Conservation (phyloP, 2,888 invertebrate species). For the Cactoblastis cactorum region DNA sequence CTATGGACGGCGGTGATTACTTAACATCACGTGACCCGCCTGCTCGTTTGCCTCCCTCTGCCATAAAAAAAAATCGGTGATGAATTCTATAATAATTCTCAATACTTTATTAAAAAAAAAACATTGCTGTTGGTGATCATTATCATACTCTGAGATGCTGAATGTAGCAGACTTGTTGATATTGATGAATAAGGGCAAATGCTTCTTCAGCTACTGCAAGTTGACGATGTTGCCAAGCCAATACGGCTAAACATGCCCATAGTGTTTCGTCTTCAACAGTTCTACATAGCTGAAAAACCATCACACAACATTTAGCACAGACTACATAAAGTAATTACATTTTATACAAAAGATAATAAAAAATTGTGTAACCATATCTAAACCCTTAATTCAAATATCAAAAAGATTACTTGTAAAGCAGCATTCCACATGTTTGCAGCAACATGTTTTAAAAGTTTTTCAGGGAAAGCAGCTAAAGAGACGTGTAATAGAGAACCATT, state of each 20-base stretch:
- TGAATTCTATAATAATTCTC: no score
- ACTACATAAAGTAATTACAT: no score
- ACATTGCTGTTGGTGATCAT: neutral
- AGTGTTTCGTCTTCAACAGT: conserved; percentile 81
- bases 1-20: no score
- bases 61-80: no score
- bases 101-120: no score
- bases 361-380: no score
- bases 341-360: no score
- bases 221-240: conserved; percentile 92
- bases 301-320: no score
- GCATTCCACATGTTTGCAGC: conserved; percentile 90
- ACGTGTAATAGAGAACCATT: conserved; percentile 92
- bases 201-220: conserved; percentile 95
- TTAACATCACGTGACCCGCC: no score
- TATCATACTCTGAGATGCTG: conserved; percentile 86
- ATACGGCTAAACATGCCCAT: conserved; percentile 96
- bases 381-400: no score
- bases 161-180: conserved; percentile 90
- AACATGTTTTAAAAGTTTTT: conserved; percentile 78
- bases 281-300: conserved; percentile 57
- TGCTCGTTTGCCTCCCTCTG: no score
- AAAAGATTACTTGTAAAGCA: conserved; percentile 87
- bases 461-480: conserved; percentile 85
- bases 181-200: conserved; percentile 83